Evolutionary conservation across 2,797 vertebrate genomes (phyloP), one percentile per base, ranked within the genome.

Genomic region (Eulemur mongoz): DNA sequence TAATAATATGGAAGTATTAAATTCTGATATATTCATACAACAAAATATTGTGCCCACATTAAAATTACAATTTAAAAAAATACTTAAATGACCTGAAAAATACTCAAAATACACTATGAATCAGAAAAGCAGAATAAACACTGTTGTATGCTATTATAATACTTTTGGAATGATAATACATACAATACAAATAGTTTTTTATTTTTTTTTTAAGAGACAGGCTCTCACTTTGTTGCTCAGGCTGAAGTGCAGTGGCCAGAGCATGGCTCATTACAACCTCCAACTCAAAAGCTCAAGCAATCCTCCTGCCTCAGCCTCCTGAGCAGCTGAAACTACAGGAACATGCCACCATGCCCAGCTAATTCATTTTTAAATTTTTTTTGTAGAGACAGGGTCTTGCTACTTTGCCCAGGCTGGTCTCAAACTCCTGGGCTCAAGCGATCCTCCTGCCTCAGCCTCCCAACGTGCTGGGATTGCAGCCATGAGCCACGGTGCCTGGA

Each of bases 61-160:
- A 91, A 95, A 91, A 84, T 91, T n/a, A 30, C 63, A 94, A 52
- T 89, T 94, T 91, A 48, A 7, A 91, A 92, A 96, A 96, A 78
- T n/a, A 76, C 22, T 54, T 61, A 91, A 91, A 54, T 75, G 32
- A 82, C 43, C 40, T 80, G 20, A 69, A 79, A 94, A 87, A 43
- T 10, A 52, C 59, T 91, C 57, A 91, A 76, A 50, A 89, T 73
- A 35, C 0, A 73, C 38, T 48, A 12, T 40, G 17, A 59, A 32
- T 32, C 13, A 90, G 89, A 82, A 93, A 61, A 38, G 7, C 12
- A 75, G 23, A 76, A 75, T 69, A 73, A 89, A 72, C 48, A 79
- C 14, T 72, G 7, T 23, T 86, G 32, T 10, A 54, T 17, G 69
- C 32, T 50, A 35, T 65, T 20, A 70, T 4, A 13, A 85, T 2